Conservation (phyloP, 2,113 vertebrate species). For the Phylloscopus trochiloides region DNA sequence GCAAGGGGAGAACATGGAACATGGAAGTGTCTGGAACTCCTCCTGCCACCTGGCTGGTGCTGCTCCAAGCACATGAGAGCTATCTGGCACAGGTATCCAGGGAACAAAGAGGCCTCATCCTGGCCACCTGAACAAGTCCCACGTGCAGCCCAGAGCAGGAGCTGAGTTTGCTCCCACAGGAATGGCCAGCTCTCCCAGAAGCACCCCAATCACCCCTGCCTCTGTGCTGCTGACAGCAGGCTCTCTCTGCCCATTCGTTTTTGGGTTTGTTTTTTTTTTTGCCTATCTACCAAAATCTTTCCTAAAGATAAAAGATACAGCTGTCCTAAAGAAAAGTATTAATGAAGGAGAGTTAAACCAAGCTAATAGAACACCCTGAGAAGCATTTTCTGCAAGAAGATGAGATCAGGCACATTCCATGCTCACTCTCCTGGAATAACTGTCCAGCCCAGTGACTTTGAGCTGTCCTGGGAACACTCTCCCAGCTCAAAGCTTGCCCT, state of each 20-base stretch:
- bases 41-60: not conserved
- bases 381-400: not conserved
- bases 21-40: not conserved
- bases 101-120: not conserved
- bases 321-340: not conserved
- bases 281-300: not conserved
- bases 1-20: not conserved
- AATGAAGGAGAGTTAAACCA: not conserved
- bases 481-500: not conserved
- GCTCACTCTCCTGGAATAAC: not conserved
- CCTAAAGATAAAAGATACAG: not conserved
- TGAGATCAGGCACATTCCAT: not conserved
- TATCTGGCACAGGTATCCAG: not conserved
- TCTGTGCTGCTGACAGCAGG: not conserved
- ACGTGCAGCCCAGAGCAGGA: not conserved
- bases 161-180: not conserved
- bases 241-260: accelerated
- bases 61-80: not conserved
- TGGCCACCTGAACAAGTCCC: not conserved
- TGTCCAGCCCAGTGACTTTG: not conserved
- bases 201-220: not conserved
- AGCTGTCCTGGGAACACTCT: not conserved
- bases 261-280: too few relatives aligned
- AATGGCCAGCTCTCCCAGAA: not conserved
- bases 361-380: not conserved